These are phyloP conservation scores for Plusia festucae DNA, from an alignment of 2,888 invertebrate species.

Conservation along the genomic window DNA sequence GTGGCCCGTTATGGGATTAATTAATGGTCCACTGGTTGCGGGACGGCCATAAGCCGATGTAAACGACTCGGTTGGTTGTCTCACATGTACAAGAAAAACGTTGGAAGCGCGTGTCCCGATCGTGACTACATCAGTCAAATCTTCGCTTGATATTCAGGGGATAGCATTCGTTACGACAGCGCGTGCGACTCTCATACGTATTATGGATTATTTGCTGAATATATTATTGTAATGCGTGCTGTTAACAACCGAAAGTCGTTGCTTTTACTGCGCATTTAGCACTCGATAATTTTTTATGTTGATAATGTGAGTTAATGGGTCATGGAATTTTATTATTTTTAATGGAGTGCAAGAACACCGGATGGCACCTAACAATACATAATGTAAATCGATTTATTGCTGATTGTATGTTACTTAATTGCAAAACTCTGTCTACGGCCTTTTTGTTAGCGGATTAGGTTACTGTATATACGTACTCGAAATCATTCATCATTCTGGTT, in stretches of 20 bases:
- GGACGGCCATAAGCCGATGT: slow-evolving; percentile 76
- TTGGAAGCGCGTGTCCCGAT: slow-evolving; percentile 76
- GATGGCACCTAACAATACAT: background rate
- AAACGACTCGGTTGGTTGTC: slow-evolving; percentile 70
- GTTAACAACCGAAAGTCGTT: slow-evolving; percentile 50
- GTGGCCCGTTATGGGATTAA: slow-evolving; percentile 79
- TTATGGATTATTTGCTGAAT: slow-evolving; percentile 70
- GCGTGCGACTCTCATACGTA: slow-evolving; percentile 68
- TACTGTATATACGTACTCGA: too few species aligned
- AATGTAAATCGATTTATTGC: too few species aligned
- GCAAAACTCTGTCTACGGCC: too few species aligned
- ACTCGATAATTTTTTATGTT: slow-evolving; percentile 9
- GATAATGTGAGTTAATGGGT: background rate
- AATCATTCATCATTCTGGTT: too few species aligned
- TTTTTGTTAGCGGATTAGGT: too few species aligned
- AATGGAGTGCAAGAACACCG: background rate
- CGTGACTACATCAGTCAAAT: slow-evolving; percentile 86
- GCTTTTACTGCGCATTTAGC: slow-evolving; percentile 36
- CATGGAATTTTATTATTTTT: background rate
- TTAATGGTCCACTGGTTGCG: slow-evolving; percentile 73
- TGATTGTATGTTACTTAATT: too few species aligned
- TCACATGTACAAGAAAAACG: slow-evolving; percentile 76
- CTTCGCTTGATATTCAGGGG: slow-evolving; percentile 80
- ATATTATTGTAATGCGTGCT: slow-evolving; percentile 64
- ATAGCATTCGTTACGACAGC: slow-evolving; percentile 78